Evolutionary conservation across 2,888 invertebrate genomes (phyloP), one percentile per base, ranked within the genome.

Genomic region (Pachydiplax longipennis): DNA sequence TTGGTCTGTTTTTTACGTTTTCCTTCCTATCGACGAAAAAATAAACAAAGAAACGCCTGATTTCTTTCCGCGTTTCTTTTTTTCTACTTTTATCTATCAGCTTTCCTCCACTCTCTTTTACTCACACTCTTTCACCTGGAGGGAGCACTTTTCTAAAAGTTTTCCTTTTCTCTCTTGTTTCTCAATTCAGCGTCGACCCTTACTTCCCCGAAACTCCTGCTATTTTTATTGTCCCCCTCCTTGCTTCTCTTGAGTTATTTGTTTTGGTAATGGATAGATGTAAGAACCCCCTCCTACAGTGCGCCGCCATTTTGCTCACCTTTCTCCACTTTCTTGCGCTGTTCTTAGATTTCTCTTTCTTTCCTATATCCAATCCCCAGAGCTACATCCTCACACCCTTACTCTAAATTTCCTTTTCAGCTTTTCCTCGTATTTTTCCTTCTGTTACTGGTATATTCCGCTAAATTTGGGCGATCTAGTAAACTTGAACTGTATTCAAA

Each of bases 181-280:
- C 82, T 22, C 25, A 44, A 22, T 48, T 53, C 6, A 22, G 31
- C 81, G 40, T 37, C 22, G 37, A 40, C 44, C 25, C 82, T 44
- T 82, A n/a, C 25, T 61, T 0, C 58, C 25, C 25, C 4, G 4
- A 18, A 8, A 8, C 58, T 31, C 8, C 83, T 22, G 3, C 31
- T 18, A 12, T 31, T 22, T 13, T 37, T 58, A 37, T 87, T 6
- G 0, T 37, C 61, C 18, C 31, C n/a, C 61, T 58, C 58, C 48
- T 4, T 58, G 4, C 53, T 12, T n/a, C 31, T 44, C 58, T 6
- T 61, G 87, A 87, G 87, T 61, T 87, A 87, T 87, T 87, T 87
- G 87, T 87, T 87, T 87, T 87, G 87, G 61, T 87, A 87, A 87
- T 87, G 87, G 87, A 87, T 87, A 58, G 87, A 35, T 37, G 61